A percentile compares a stretch with the other conserved stretches of the same genome.
These are phyloP conservation scores for Rhipidura dahli DNA, from an alignment of 2,113 vertebrate genomes.

Conservation along the genomic window DNA sequence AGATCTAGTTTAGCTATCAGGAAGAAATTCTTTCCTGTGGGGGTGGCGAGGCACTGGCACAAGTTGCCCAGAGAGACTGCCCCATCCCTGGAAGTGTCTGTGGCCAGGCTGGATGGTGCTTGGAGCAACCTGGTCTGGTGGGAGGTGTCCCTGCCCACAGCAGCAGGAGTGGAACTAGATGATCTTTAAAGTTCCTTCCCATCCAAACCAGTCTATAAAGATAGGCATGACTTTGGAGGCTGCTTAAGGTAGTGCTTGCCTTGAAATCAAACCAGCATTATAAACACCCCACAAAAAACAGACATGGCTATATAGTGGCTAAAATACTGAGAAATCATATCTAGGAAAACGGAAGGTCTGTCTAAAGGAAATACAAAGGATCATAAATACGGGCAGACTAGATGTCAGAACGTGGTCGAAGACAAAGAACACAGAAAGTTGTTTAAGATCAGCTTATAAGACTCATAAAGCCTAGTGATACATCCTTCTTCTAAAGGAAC, in stretches of 20 bases:
- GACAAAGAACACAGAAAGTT: background rate
- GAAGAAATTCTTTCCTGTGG: background rate
- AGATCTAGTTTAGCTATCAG: background rate
- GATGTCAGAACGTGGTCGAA: background rate
- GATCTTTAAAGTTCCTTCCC: background rate
- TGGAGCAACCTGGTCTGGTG: too few species aligned
- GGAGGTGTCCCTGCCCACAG: background rate
- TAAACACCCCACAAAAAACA: background rate
- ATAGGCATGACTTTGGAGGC: background rate
- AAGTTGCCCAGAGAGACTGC: background rate
- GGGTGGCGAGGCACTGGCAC: rapidly evolving
- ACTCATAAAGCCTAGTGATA: background rate
- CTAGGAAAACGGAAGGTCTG: background rate
- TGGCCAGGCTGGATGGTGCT: background rate
- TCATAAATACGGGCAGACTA: background rate
- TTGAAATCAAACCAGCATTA: background rate
- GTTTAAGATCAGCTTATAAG: background rate
- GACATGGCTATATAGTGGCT: background rate
- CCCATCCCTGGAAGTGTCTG: background rate
- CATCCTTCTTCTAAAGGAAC: background rate
- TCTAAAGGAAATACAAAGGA: background rate
- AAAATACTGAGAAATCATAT: background rate
- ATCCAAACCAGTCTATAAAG: background rate
- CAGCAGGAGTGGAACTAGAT: background rate
- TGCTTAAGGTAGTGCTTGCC: background rate